These are phyloP conservation scores for Drosophila tripunctata DNA, from an alignment of 2,888 invertebrate genomes.

Conservation along the genomic window DNA sequence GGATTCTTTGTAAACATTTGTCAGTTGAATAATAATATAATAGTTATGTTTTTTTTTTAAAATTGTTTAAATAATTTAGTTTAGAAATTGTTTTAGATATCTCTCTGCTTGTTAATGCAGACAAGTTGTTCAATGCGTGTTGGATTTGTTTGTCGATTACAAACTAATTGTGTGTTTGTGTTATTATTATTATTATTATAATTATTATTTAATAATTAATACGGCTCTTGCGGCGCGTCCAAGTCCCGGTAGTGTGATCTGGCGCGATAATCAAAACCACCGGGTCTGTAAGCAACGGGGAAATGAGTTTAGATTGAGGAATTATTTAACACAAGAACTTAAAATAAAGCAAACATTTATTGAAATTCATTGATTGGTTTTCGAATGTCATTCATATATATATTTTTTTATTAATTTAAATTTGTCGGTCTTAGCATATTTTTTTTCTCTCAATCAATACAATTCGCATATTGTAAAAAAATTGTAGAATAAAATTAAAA, in stretches of 20 bases:
- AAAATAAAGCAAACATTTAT: slow-evolving; percentile 56
- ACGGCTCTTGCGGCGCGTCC: slow-evolving; percentile 95
- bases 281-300: slow-evolving; percentile 88
- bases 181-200: no score
- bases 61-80: slow-evolving; percentile 21
- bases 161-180: slow-evolving; percentile 27
- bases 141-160: slow-evolving; percentile 13
- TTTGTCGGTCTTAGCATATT: slow-evolving; percentile 1
- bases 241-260: slow-evolving; percentile 96
- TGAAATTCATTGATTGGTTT: slow-evolving; percentile 24
- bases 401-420: slow-evolving; percentile 17
- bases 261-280: slow-evolving; percentile 92
- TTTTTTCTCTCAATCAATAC: slow-evolving; percentile 63
- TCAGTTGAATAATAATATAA: background rate
- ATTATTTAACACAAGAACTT: slow-evolving; percentile 49
- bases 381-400: slow-evolving; percentile 9
- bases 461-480: slow-evolving; percentile 50
- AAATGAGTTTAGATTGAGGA: slow-evolving; percentile 63
- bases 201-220: slow-evolving; percentile 47
- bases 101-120: slow-evolving; percentile 6
- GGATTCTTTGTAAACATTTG: slow-evolving; percentile 7
- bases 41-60: background rate
- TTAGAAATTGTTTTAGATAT: slow-evolving; percentile 7
- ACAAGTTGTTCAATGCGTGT: slow-evolving; percentile 24
- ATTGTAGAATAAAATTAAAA: background rate